phyloP scores from a whole-genome alignment of 2,113 vertebrate genomes.

The Odontesthes bonariensis region DNA sequence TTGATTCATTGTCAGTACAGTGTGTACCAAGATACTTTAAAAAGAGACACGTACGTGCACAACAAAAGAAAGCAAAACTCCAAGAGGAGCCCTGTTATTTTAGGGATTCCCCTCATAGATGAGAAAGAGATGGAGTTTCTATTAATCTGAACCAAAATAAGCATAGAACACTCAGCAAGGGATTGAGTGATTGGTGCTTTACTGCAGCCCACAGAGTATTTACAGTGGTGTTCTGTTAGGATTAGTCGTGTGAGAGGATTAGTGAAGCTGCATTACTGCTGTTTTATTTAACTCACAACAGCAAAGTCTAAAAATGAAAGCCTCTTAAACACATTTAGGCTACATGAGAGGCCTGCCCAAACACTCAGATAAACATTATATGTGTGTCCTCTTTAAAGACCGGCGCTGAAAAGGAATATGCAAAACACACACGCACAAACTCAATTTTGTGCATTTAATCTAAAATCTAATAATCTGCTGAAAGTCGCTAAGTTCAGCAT shows the following conservation, averaged over 20 bases:
- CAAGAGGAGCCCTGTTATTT: slow-evolving; percentile 38
- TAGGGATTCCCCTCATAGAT: slow-evolving; percentile 25
- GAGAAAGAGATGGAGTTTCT: slow-evolving; percentile 58
- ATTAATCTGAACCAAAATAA: slow-evolving; percentile 77
- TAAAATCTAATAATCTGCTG: slow-evolving; percentile 79
- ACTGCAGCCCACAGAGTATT: slow-evolving; percentile 78
- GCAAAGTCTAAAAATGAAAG: slow-evolving; percentile 82
- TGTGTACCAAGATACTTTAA: slow-evolving; percentile 8
- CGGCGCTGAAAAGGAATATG: slow-evolving; percentile 23
- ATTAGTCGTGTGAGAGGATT: slow-evolving; percentile 84
- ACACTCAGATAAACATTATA: slow-evolving; percentile 61
- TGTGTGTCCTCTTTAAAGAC: slow-evolving; percentile 61
- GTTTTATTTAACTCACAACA: slow-evolving; percentile 83
- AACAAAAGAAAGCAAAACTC: slow-evolving; percentile 25
- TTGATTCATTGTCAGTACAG: slow-evolving; percentile 33
- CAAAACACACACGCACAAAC: slow-evolving; percentile 24
- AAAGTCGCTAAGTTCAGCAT: slow-evolving; percentile 69
- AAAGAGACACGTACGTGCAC: not conserved
- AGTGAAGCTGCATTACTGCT: slow-evolving; percentile 81
- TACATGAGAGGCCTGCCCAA: slow-evolving; percentile 67
- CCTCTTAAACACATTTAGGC: slow-evolving; percentile 79
- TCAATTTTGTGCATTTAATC: slow-evolving; percentile 55
- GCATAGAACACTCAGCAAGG: slow-evolving; percentile 71
- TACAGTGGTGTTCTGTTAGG: slow-evolving; percentile 79
- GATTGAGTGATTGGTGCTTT: slow-evolving; percentile 79